A percentile compares a stretch with the other conserved stretches of the same genome.
Conservation (phyloP, 2,113 vertebrate genomes). For the Brienomyrus longianalis region DNA sequence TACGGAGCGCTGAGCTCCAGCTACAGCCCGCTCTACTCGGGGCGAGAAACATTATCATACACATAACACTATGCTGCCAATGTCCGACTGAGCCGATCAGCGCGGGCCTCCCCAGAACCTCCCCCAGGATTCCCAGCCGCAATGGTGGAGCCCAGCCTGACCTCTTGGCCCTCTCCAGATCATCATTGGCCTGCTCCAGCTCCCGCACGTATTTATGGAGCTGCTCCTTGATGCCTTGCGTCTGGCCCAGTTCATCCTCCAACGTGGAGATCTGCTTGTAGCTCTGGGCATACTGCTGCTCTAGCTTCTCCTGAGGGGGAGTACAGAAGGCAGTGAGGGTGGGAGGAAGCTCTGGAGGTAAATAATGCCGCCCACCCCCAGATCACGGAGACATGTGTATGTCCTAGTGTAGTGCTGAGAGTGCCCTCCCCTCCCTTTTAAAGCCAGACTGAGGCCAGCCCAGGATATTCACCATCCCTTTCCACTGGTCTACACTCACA, state of each 20-base stretch:
- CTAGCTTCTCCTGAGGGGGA: slow-evolving; percentile 81
- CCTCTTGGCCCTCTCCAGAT: slow-evolving; percentile 96
- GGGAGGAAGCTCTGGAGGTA: background rate
- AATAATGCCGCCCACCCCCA: background rate
- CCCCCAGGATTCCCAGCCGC: background rate
- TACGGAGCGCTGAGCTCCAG: background rate
- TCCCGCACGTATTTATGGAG: slow-evolving; percentile 94
- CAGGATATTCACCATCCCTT: background rate
- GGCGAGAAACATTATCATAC: background rate
- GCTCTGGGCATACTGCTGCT: slow-evolving; percentile 90
- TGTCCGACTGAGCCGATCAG: background rate
- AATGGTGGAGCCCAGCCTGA: slow-evolving; percentile 33
- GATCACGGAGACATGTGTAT: background rate
- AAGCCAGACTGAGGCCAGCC: background rate
- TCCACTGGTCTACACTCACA: background rate
- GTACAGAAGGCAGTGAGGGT: background rate
- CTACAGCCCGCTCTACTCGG: background rate
- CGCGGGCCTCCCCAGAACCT: background rate
- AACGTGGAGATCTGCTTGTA: slow-evolving; percentile 90
- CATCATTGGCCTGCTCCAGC: slow-evolving; percentile 95
- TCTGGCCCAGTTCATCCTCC: slow-evolving; percentile 91
- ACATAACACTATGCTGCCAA: background rate
- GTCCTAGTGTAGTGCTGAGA: background rate
- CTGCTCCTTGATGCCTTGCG: slow-evolving; percentile 91
- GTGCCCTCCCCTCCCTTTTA: background rate